Conservation (phyloP, 2,113 vertebrate genomes). For the Perognathus longimembris region DNA sequence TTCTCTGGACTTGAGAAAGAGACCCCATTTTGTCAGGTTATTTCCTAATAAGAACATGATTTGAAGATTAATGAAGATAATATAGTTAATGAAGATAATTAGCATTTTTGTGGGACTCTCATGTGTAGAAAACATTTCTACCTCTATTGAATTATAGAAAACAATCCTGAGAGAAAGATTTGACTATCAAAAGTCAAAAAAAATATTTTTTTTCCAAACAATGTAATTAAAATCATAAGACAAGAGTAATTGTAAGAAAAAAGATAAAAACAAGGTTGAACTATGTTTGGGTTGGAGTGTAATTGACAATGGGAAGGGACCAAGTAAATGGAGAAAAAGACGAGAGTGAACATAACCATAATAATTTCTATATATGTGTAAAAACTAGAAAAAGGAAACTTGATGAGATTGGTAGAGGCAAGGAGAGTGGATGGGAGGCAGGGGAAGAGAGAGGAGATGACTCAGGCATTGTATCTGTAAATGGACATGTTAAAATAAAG, state of each 20-base stretch:
- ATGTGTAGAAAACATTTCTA: slow-evolving; percentile 25
- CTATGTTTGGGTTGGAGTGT: too few relatives aligned
- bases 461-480: too few relatives aligned
- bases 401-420: too few relatives aligned
- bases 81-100: slow-evolving; percentile 35
- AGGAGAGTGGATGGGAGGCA: too few relatives aligned
- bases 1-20: slow-evolving; percentile 1
- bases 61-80: neutral
- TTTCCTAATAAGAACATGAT: slow-evolving; percentile 21
- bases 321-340: too few relatives aligned
- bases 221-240: slow-evolving; percentile 41
- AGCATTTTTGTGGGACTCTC: neutral
- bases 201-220: slow-evolving; percentile 19
- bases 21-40: neutral
- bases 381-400: too few relatives aligned
- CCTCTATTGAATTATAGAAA: neutral
- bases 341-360: too few relatives aligned
- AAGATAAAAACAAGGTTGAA: neutral
- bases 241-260: neutral
- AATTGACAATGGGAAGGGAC: too few relatives aligned
- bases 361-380: too few relatives aligned
- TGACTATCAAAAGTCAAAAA: neutral
- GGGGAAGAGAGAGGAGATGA: too few relatives aligned
- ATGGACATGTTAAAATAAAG: too few relatives aligned
- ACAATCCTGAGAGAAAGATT: neutral